A percentile compares a stretch with the other conserved stretches of the same genome.
Evolutionary conservation across 2,888 invertebrate species (phyloP).

Genomic region (Miltochrista miniata): DNA sequence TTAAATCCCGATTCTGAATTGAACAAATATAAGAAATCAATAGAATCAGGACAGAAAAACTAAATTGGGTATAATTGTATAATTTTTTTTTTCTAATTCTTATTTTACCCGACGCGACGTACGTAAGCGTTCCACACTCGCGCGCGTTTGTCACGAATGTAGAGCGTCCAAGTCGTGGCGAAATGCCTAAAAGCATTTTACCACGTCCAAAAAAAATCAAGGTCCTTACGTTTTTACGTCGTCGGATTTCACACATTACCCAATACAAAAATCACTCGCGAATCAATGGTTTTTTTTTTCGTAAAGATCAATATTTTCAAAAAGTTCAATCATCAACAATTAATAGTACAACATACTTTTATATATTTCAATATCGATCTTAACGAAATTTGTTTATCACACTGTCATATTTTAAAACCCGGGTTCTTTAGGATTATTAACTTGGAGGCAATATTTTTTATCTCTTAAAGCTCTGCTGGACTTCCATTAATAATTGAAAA

Average conservation of each 20-base stretch:
- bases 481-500: too few relatives aligned
- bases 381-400: conserved; percentile 5
- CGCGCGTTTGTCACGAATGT: too few relatives aligned
- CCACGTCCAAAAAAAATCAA: too few relatives aligned
- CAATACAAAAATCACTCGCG: conserved; percentile 3
- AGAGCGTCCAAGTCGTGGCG: too few relatives aligned
- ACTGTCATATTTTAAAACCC: conserved; percentile 12
- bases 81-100: neutral
- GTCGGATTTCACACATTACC: neutral
- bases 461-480: too few relatives aligned
- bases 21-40: neutral
- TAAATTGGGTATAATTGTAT: neutral
- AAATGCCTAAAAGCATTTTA: too few relatives aligned
- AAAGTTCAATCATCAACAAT: conserved; percentile 21
- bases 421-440: too few relatives aligned
- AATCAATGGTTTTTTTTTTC: conserved; percentile 18
- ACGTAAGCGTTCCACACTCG: too few relatives aligned
- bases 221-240: too few relatives aligned
- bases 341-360: conserved; percentile 16
- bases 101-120: too few relatives aligned
- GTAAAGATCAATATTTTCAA: conserved; percentile 14
- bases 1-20: conserved; percentile 1
- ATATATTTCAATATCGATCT: neutral
- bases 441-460: too few relatives aligned
- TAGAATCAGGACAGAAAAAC: neutral